These are phyloP conservation scores for Melanocharis versteri DNA, from an alignment of 2,113 vertebrate species.

Conservation along the genomic window DNA sequence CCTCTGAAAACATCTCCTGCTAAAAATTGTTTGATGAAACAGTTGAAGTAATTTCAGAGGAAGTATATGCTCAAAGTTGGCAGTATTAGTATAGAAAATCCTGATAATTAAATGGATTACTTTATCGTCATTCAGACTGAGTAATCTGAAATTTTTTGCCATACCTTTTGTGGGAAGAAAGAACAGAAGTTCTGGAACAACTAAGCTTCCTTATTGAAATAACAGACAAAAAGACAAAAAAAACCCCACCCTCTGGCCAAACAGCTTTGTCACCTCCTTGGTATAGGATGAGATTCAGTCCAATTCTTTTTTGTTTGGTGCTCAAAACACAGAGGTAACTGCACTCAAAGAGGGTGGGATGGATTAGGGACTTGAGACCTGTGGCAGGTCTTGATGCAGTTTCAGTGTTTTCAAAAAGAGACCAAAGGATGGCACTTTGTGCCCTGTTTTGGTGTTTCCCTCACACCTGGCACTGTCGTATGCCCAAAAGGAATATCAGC, in stretches of 20 bases:
- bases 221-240: background rate
- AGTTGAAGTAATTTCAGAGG: background rate
- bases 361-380: background rate
- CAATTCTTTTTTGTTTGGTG: background rate
- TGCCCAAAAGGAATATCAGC: background rate
- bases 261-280: background rate
- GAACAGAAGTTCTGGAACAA: background rate
- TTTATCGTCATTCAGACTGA: background rate
- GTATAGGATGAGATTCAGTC: background rate
- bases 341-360: background rate
- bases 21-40: background rate
- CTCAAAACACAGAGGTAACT: background rate
- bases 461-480: background rate
- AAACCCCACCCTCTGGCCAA: background rate
- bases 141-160: background rate
- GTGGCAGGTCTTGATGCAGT: background rate
- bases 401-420: background rate
- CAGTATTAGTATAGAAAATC: background rate
- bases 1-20: background rate
- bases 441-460: background rate
- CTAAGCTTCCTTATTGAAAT: background rate
- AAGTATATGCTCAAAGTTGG: background rate
- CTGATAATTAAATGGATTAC: background rate
- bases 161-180: background rate
- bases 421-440: background rate